These are phyloP conservation scores for Globia sparganii DNA, from an alignment of 2,888 invertebrate species.

Conservation along the genomic window DNA sequence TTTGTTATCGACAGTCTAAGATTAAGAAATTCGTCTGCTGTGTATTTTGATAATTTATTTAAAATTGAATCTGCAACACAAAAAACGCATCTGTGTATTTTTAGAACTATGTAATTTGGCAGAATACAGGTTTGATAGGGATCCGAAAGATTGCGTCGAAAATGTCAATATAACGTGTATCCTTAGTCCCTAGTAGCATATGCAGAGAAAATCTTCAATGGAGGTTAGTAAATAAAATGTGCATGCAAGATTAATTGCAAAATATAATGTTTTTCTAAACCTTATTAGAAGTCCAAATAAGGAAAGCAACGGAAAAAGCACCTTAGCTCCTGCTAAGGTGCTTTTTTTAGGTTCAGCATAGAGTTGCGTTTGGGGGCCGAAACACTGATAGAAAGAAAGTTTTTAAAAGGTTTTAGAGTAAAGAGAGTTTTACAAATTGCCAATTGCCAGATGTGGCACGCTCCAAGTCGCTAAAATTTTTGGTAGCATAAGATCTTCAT, in stretches of 20 bases:
- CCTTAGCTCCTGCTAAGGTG: no score
- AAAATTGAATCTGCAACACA: background rate
- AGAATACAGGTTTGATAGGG: background rate
- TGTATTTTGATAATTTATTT: background rate
- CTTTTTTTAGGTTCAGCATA: no score
- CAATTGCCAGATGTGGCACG: background rate
- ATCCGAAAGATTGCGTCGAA: background rate
- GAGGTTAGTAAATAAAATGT: background rate
- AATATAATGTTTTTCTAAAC: background rate
- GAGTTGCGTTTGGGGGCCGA: background rate
- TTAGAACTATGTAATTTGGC: background rate
- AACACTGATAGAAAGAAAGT: background rate
- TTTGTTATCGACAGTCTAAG: background rate
- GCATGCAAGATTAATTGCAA: conserved; percentile 23
- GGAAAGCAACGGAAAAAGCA: background rate
- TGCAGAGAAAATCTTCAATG: background rate
- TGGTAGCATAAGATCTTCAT: background rate
- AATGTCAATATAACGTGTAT: background rate
- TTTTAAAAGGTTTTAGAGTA: background rate
- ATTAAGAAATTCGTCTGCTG: conserved; percentile 1
- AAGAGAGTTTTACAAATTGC: background rate
- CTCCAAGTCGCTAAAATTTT: background rate
- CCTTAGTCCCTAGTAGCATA: background rate
- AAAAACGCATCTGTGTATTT: background rate
- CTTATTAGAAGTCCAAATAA: background rate